Evolutionary conservation across 2,797 vertebrate species (phyloP).

Genomic region (Lagorchestes hirsutus): DNA sequence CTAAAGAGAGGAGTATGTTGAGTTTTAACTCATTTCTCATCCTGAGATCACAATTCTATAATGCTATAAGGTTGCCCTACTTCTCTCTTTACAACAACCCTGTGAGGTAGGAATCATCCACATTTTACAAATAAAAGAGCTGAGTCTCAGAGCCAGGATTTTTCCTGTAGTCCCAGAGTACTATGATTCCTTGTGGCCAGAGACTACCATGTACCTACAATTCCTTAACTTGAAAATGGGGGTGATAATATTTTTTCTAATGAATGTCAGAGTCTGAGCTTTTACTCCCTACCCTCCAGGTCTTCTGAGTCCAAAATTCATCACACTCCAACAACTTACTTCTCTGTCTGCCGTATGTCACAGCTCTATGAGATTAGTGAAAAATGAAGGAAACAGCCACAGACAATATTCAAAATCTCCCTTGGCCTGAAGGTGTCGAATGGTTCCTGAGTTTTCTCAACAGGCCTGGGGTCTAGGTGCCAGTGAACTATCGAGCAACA

Average conservation of each 20-base stretch:
- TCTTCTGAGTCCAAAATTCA: background rate
- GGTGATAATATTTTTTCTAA: constrained; percentile 25
- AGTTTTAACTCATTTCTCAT: background rate
- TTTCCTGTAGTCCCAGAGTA: background rate
- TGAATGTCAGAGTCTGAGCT: background rate
- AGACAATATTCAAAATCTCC: constrained; percentile 12
- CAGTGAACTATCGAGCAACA: constrained; percentile 34
- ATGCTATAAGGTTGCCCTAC: background rate
- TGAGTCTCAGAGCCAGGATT: background rate
- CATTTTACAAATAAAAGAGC: background rate
- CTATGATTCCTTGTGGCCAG: background rate
- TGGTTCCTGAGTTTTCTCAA: constrained; percentile 32
- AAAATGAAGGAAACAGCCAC: constrained; percentile 14
- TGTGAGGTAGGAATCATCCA: background rate
- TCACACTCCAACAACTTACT: background rate
- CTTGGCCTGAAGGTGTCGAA: background rate
- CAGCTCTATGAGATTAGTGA: background rate
- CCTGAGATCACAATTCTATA: background rate
- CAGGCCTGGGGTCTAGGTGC: background rate
- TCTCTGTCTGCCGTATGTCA: background rate
- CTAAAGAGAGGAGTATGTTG: background rate
- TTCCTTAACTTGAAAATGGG: constrained; percentile 2
- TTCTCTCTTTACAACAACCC: background rate
- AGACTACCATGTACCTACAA: no score
- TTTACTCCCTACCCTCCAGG: background rate